A percentile compares a stretch with the other conserved stretches of the same genome.
Conservation (phyloP, 1,140 invertebrate genomes). For the Tribolium castaneum region DNA sequence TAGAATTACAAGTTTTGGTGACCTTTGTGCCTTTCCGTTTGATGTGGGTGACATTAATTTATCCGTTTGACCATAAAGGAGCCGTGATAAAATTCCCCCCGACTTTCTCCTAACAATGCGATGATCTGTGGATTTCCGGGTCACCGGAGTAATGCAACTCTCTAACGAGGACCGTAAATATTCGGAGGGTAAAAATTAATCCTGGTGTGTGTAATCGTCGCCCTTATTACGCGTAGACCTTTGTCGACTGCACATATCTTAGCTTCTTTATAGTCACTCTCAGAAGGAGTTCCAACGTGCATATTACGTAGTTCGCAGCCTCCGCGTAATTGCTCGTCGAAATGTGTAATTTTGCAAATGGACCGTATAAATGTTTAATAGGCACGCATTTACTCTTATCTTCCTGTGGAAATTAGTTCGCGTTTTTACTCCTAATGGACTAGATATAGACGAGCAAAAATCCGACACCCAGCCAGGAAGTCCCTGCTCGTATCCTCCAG, state of each 20-base stretch:
- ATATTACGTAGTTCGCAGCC: slow-evolving; percentile 46
- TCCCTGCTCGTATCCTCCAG: slow-evolving; percentile 16
- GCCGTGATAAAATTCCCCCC: slow-evolving; percentile 12
- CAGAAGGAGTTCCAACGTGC: slow-evolving; percentile 41
- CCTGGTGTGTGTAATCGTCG: slow-evolving; percentile 13
- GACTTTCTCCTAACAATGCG: slow-evolving; percentile 34
- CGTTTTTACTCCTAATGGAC: slow-evolving; percentile 38
- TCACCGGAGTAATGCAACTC: slow-evolving; percentile 24
- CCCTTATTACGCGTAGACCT: slow-evolving; percentile 17
- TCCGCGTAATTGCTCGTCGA: slow-evolving; percentile 47
- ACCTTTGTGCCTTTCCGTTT: slow-evolving; percentile 16
- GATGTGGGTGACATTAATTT: slow-evolving; percentile 13
- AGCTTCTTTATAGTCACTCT: slow-evolving; percentile 44
- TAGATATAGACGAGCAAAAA: slow-evolving; percentile 15
- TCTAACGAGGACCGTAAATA: slow-evolving; percentile 21
- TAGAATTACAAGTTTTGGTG: not conserved
- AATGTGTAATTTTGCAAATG: slow-evolving; percentile 50
- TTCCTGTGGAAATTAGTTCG: slow-evolving; percentile 40
- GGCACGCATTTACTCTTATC: slow-evolving; percentile 42
- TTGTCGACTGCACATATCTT: slow-evolving; percentile 42
- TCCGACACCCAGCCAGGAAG: slow-evolving; percentile 11
- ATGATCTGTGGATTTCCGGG: slow-evolving; percentile 36
- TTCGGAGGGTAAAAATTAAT: slow-evolving; percentile 31
- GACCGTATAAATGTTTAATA: slow-evolving; percentile 50
- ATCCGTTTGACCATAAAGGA: slow-evolving; percentile 30